Evolutionary conservation across 1,140 invertebrate species (phyloP).

Genomic region (Formica exsecta): DNA sequence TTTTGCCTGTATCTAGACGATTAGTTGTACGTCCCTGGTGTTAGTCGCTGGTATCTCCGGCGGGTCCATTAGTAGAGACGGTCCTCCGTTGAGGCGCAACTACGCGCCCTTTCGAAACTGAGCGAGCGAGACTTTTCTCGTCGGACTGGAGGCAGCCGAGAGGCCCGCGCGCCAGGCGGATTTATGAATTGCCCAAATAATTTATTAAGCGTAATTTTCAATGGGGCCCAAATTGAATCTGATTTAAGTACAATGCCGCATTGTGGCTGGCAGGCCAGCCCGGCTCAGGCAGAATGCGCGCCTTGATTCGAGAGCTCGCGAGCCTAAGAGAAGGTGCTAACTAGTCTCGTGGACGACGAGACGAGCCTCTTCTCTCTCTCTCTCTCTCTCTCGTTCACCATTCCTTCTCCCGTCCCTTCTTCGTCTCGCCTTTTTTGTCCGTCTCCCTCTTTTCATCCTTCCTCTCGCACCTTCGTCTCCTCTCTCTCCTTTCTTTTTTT

Average conservation of each 20-base stretch:
- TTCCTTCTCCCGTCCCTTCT: constrained; percentile 36
- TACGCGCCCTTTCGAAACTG: constrained; percentile 65
- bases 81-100: constrained; percentile 73
- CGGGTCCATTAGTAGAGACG: constrained; percentile 79
- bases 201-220: constrained; percentile 87
- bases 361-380: constrained; percentile 64
- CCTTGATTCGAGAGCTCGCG: constrained; percentile 79
- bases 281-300: constrained; percentile 77
- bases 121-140: constrained; percentile 64
- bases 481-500: constrained; percentile 35
- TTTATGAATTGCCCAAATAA: constrained; percentile 87
- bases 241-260: constrained; percentile 86
- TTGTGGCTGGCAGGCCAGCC: constrained; percentile 79
- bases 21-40: constrained; percentile 65
- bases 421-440: constrained; percentile 9
- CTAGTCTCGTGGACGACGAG: constrained; percentile 78
- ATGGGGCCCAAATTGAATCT: constrained; percentile 87
- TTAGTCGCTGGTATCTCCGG: constrained; percentile 56
- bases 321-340: constrained; percentile 82
- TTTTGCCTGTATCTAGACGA: background rate
- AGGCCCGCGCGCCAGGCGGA: constrained; percentile 74
- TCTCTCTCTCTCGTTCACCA: constrained; percentile 60
- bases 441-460: background rate
- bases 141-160: constrained; percentile 59
- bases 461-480: constrained; percentile 11